Evolutionary conservation across 2,113 vertebrate genomes (phyloP).

Genomic region (Sebastes fasciatus): DNA sequence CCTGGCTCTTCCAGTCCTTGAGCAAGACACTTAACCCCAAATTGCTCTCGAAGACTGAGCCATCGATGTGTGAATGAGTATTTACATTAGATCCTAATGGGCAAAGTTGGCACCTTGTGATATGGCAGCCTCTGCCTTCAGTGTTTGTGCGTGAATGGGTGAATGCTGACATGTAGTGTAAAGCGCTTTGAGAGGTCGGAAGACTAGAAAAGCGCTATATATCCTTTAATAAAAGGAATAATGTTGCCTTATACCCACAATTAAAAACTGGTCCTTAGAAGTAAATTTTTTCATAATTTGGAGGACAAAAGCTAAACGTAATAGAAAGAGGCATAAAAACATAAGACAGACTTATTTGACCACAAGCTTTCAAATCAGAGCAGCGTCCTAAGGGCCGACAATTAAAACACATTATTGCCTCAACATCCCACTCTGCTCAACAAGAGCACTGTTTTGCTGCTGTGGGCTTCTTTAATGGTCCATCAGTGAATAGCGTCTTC

Average conservation of each 20-base stretch:
- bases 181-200: too few relatives aligned
- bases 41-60: too few relatives aligned
- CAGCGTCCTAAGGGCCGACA: conserved; percentile 22
- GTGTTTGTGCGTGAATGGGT: too few relatives aligned
- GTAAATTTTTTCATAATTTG: neutral
- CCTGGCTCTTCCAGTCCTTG: too few relatives aligned
- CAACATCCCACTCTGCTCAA: conserved; percentile 49
- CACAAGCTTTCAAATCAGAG: neutral
- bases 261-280: neutral
- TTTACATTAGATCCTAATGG: too few relatives aligned
- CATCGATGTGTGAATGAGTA: too few relatives aligned
- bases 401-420: conserved; percentile 49
- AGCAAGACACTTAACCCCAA: too few relatives aligned
- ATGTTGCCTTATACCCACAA: neutral
- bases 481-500: conserved; percentile 49
- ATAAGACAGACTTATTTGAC: neutral
- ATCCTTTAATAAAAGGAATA: neutral
- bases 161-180: too few relatives aligned
- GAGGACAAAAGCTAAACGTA: neutral
- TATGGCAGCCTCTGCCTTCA: too few relatives aligned
- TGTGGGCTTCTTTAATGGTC: conserved; percentile 61
- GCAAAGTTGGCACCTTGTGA: too few relatives aligned
- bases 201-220: too few relatives aligned
- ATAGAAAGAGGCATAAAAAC: neutral
- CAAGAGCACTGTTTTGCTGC: conserved; percentile 38